These are phyloP conservation scores for Camponotus floridanus DNA, from an alignment of 1,140 invertebrate genomes.

Conservation along the genomic window DNA sequence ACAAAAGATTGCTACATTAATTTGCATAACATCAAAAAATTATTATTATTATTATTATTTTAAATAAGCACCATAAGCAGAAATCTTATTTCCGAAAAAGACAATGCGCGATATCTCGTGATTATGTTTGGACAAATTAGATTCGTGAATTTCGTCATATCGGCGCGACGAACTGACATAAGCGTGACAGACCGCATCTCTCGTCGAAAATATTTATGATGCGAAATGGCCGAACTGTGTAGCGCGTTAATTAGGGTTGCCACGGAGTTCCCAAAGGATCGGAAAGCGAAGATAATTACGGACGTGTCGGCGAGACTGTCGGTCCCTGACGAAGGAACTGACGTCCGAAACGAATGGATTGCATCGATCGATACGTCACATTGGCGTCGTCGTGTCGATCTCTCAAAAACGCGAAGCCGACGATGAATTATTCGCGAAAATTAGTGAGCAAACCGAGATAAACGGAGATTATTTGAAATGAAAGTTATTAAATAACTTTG, in stretches of 20 bases:
- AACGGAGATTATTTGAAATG: background rate
- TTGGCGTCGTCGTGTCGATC: slow-evolving; percentile 12
- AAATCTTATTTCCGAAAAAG: background rate
- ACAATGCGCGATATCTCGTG: slow-evolving; percentile 14
- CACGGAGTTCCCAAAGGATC: slow-evolving; percentile 69
- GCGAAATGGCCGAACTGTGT: slow-evolving; percentile 72
- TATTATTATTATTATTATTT: background rate
- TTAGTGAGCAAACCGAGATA: slow-evolving; percentile 26
- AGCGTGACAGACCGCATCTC: slow-evolving; percentile 46
- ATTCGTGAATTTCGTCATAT: slow-evolving; percentile 53
- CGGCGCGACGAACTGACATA: slow-evolving; percentile 34
- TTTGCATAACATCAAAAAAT: background rate
- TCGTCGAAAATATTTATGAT: slow-evolving; percentile 71
- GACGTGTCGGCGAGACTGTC: slow-evolving; percentile 74
- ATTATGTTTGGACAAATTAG: slow-evolving; percentile 46
- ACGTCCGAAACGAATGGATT: slow-evolving; percentile 74
- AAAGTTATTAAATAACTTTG: slow-evolving; percentile 17
- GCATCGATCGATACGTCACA: slow-evolving; percentile 64
- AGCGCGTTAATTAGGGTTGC: slow-evolving; percentile 71
- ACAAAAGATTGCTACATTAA: no score
- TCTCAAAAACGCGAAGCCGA: slow-evolving; percentile 49
- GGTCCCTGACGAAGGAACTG: slow-evolving; percentile 73
- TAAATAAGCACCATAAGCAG: background rate
- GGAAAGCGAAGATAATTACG: slow-evolving; percentile 72
- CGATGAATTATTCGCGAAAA: slow-evolving; percentile 52